Percentiles rank a stretch among this genome's conserved stretches.
Evolutionary conservation across 2,797 vertebrate genomes (phyloP).

Genomic region (Cossypha dichroa): DNA sequence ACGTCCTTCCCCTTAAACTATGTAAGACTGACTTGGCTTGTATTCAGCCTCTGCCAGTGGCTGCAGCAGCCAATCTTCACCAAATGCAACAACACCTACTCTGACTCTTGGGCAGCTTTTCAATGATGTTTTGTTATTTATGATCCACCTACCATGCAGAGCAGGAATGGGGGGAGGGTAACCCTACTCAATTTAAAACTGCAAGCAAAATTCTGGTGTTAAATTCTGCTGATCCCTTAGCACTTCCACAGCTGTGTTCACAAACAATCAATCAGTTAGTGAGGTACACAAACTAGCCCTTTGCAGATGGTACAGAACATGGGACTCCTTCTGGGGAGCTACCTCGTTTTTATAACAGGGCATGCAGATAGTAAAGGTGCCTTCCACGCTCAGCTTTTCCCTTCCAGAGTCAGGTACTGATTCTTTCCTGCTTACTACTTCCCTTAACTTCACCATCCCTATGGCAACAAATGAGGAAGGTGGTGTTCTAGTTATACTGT

Average conservation of each 20-base stretch:
- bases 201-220: not conserved
- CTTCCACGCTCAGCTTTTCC: not conserved
- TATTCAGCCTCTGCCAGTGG: not conserved
- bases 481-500: not conserved
- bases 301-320: not conserved
- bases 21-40: not conserved
- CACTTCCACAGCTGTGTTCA: not conserved
- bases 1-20: not conserved
- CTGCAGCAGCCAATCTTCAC: not conserved
- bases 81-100: not conserved
- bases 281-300: not conserved
- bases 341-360: not conserved
- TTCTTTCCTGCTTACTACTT: not conserved
- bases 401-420: not conserved
- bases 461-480: not conserved
- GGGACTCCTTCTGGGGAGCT: not conserved
- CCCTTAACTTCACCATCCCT: not conserved
- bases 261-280: not conserved
- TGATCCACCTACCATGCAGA: not conserved
- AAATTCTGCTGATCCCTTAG: not conserved
- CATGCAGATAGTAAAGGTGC: not conserved
- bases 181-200: not conserved
- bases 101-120: not conserved
- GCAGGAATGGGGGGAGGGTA: fast-evolving
- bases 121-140: not conserved